Percentiles rank a stretch among this genome's conserved stretches.
Conservation (phyloP, 2,888 invertebrate genomes). For the Spisula solida region DNA sequence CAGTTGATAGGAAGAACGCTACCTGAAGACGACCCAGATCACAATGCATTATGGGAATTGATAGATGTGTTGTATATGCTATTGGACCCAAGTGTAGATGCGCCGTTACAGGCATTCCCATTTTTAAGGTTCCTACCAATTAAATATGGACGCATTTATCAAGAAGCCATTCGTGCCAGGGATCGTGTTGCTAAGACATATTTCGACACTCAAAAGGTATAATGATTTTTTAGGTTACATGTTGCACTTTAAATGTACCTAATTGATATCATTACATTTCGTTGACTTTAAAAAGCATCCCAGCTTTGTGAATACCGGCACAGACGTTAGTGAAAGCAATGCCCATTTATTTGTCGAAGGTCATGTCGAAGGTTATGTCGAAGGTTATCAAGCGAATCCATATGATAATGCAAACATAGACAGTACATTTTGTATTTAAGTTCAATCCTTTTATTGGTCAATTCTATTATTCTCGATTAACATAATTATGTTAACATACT, state of each 20-base stretch:
- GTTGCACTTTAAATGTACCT: too few relatives aligned
- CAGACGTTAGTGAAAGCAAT: too few relatives aligned
- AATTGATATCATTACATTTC: too few relatives aligned
- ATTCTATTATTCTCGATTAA: too few relatives aligned
- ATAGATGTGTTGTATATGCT: slow-evolving; percentile 58
- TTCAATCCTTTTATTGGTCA: too few relatives aligned
- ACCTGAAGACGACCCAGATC: slow-evolving; percentile 64
- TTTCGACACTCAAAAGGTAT: slow-evolving; percentile 67
- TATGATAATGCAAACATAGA: neutral
- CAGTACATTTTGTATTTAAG: too few relatives aligned
- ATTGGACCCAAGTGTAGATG: slow-evolving; percentile 62
- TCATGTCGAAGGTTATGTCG: too few relatives aligned
- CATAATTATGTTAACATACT: too few relatives aligned
- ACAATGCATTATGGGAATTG: slow-evolving; percentile 66
- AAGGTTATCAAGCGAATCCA: neutral
- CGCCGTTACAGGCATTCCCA: slow-evolving; percentile 60
- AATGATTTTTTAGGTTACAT: too few relatives aligned
- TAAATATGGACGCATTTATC: slow-evolving; percentile 61
- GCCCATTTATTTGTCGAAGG: neutral
- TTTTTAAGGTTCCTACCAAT: slow-evolving; percentile 63
- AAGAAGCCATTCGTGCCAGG: slow-evolving; percentile 58
- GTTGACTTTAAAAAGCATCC: too few relatives aligned
- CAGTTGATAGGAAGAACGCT: slow-evolving; percentile 68
- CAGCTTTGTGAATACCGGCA: too few relatives aligned
- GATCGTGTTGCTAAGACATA: slow-evolving; percentile 59